Conservation (phyloP, 2,113 vertebrate species). For the Blennius ocellaris region DNA sequence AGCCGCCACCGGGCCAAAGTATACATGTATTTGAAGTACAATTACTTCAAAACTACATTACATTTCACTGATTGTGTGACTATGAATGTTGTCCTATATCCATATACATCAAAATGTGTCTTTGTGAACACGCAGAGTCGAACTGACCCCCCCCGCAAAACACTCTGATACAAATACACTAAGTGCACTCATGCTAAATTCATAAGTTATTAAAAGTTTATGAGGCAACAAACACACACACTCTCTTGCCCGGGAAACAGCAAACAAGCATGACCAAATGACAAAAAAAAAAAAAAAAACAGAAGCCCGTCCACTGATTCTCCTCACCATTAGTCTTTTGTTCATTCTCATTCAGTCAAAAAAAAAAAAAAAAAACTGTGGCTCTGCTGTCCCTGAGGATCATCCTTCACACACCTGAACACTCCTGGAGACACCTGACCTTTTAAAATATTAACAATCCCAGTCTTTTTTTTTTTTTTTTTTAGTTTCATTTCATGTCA, state of each 20-base stretch:
- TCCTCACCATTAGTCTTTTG: slow-evolving; percentile 32
- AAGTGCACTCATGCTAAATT: slow-evolving; percentile 60
- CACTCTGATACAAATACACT: slow-evolving; percentile 4
- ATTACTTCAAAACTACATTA: no score
- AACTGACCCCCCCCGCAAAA: background rate
- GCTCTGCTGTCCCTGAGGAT: slow-evolving; percentile 41
- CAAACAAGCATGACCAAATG: slow-evolving; percentile 17
- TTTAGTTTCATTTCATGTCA: slow-evolving; percentile 16
- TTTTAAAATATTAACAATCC: slow-evolving; percentile 67
- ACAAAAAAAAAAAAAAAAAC: background rate
- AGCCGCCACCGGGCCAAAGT: no score
- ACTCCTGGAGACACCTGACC: slow-evolving; percentile 58
- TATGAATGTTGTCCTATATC: no score
- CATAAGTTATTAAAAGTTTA: slow-evolving; percentile 62
- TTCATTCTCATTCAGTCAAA: slow-evolving; percentile 27
- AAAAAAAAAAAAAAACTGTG: slow-evolving; percentile 15
- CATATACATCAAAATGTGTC: no score
- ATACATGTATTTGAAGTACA: no score
- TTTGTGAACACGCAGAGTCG: background rate
- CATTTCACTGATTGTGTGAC: no score
- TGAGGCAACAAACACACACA: slow-evolving; percentile 31
- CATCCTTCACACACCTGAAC: slow-evolving; percentile 37
- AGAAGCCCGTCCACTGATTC: background rate
- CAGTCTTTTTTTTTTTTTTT: slow-evolving; percentile 12
- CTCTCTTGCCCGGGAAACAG: slow-evolving; percentile 1